A percentile compares a stretch with the other conserved stretches of the same genome.
Conservation (phyloP, 2,888 invertebrate genomes). For the Drosophila anomalata region DNA sequence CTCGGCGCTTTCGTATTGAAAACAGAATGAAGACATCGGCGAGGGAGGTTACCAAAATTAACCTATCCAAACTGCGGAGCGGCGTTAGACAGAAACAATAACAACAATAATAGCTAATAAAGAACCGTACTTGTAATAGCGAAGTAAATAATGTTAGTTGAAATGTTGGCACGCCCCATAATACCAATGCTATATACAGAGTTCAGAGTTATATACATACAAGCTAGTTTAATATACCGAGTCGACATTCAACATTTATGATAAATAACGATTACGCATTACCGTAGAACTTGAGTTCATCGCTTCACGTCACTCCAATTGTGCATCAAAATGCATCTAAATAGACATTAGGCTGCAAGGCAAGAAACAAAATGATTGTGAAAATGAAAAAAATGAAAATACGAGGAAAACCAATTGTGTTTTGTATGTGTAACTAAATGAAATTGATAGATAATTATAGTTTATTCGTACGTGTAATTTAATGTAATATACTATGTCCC, state of each 20-base stretch:
- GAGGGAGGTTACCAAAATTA: background rate
- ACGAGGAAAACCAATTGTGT: constrained; percentile 24
- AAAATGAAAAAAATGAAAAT: background rate
- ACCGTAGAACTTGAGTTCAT: constrained; percentile 63
- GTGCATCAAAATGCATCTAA: constrained; percentile 73
- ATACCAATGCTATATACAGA: constrained; percentile 44
- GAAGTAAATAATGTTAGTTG: constrained; percentile 70
- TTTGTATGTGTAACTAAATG: constrained; percentile 69
- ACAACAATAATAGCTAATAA: constrained; percentile 76
- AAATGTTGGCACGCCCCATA: constrained; percentile 64
- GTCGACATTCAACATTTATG: constrained; percentile 66
- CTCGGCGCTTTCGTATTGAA: constrained; percentile 88
- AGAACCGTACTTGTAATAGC: constrained; percentile 73
- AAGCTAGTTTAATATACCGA: constrained; percentile 59
- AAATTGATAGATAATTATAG: constrained; percentile 74
- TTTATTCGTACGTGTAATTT: constrained; percentile 62
- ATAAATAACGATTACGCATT: constrained; percentile 53
- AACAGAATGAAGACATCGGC: constrained; percentile 3
- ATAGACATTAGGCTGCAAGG: constrained; percentile 55
- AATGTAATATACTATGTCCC: constrained; percentile 53
- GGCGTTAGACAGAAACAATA: constrained; percentile 64
- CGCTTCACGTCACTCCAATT: constrained; percentile 76
- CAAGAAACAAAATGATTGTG: constrained; percentile 43
- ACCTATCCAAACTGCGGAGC: constrained; percentile 22
- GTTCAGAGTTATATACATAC: constrained; percentile 50